Conservation (phyloP, 92 coral and sea anemone genomes). For the Montipora capitata region DNA sequence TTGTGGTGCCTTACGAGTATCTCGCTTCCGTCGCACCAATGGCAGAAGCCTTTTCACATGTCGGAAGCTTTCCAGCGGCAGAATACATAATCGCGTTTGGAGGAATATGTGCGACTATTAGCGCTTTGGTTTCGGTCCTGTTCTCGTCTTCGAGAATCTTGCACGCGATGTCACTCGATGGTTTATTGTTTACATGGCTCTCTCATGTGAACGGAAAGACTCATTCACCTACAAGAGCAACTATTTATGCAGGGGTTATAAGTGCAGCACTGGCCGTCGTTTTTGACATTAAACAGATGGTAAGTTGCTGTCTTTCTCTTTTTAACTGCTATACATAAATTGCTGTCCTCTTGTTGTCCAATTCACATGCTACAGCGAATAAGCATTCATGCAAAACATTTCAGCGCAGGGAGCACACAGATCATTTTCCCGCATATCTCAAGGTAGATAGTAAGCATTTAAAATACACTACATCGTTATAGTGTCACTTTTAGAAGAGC, state of each 20-base stretch:
- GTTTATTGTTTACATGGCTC: slow-evolving; percentile 72
- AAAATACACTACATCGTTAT: no score
- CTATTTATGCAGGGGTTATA: slow-evolving; percentile 60
- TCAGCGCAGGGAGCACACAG: no score
- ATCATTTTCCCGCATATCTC: no score
- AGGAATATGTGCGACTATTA: slow-evolving; percentile 81
- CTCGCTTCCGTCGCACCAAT: slow-evolving; percentile 80
- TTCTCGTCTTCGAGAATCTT: slow-evolving; percentile 81
- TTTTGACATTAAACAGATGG: slow-evolving; percentile 76
- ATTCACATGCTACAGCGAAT: no score
- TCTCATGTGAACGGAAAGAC: slow-evolving; percentile 60
- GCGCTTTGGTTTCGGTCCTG: slow-evolving; percentile 65
- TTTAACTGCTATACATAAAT: no score
- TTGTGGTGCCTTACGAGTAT: slow-evolving; percentile 80
- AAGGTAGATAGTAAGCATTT: no score
- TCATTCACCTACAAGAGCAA: slow-evolving; percentile 83
- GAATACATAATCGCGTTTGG: slow-evolving; percentile 83
- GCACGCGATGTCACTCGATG: slow-evolving; percentile 90
- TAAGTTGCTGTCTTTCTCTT: slow-evolving; percentile 1
- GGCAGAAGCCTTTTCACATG: slow-evolving; percentile 82
- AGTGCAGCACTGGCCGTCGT: slow-evolving; percentile 72
- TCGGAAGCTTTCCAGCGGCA: slow-evolving; percentile 75
- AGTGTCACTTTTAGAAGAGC: no score
- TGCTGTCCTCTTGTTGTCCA: no score
- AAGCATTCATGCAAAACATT: no score